Percentiles rank a stretch among this genome's conserved stretches.
Conservation (phyloP, 2,113 vertebrate species). For the Cebidichthys violaceus region DNA sequence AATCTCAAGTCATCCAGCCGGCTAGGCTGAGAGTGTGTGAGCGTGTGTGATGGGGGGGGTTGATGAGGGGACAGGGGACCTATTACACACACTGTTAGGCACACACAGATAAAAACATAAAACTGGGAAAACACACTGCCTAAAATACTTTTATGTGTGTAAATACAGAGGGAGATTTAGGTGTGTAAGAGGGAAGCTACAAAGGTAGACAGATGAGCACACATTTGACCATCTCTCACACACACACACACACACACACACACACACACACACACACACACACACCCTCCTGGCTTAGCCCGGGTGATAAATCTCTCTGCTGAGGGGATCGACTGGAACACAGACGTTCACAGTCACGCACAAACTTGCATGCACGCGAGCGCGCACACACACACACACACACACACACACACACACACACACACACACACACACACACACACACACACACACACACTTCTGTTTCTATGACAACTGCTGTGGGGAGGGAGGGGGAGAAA, state of each 20-base stretch:
- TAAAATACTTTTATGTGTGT: slow-evolving; percentile 62
- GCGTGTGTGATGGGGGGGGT: slow-evolving; percentile 54
- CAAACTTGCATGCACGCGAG: slow-evolving; percentile 54
- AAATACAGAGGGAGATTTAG: slow-evolving; percentile 62
- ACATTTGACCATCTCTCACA: slow-evolving; percentile 26
- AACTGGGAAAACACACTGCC: slow-evolving; percentile 58
- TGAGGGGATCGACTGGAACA: slow-evolving; percentile 88
- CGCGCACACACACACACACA: slow-evolving; percentile 50
- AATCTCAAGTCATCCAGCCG: slow-evolving; percentile 85
- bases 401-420: slow-evolving; percentile 61
- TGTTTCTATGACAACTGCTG: slow-evolving; percentile 89
- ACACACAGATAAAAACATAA: slow-evolving; percentile 70
- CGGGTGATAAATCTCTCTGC: slow-evolving; percentile 89
- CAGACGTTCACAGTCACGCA: slow-evolving; percentile 64
- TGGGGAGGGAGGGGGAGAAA: slow-evolving; percentile 65
- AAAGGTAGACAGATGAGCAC: slow-evolving; percentile 43
- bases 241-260: slow-evolving; percentile 22
- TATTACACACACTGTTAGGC: slow-evolving; percentile 79
- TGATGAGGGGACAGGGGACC: slow-evolving; percentile 77
- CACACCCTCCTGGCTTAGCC: slow-evolving; percentile 78
- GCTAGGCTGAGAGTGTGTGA: slow-evolving; percentile 71
- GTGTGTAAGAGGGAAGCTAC: slow-evolving; percentile 51
- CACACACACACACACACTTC: slow-evolving; percentile 72
- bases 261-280: slow-evolving; percentile 26
- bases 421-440: slow-evolving; percentile 45